Evolutionary conservation across 1,140 invertebrate genomes (phyloP).

Genomic region (Micrasema longulum): DNA sequence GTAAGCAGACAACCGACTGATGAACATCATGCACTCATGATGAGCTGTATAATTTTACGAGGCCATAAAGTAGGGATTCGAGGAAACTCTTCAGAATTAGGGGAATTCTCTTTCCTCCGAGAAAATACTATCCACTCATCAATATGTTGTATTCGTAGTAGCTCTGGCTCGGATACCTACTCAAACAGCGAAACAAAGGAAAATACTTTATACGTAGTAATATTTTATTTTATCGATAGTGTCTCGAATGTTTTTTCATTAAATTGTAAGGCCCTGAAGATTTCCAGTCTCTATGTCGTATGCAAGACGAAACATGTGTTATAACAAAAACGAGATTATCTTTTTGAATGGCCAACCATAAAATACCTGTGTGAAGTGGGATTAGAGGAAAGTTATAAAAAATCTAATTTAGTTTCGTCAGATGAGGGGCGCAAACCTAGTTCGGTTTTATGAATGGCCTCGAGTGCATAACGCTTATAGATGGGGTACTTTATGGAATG

Average conservation of each 20-base stretch:
- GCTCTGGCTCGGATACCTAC: too few species aligned
- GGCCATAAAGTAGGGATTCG: constrained; percentile 24
- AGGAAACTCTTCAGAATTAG: constrained; percentile 16
- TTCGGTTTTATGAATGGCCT: constrained; percentile 46
- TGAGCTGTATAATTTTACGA: constrained; percentile 38
- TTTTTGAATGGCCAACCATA: constrained; percentile 25
- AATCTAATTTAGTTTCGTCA: constrained; percentile 44
- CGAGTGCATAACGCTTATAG: constrained; percentile 44
- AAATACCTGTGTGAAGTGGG: constrained; percentile 40
- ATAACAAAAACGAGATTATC: constrained; percentile 26
- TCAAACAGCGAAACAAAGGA: too few species aligned
- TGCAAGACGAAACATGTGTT: constrained; percentile 17
- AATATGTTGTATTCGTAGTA: background rate
- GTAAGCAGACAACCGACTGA: background rate
- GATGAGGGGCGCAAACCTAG: constrained; percentile 18
- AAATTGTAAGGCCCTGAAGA: background rate
- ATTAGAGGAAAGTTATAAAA: constrained; percentile 40
- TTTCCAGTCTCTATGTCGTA: constrained; percentile 2
- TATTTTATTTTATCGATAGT: too few species aligned
- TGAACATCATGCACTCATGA: constrained; percentile 27
- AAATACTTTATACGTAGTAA: too few species aligned
- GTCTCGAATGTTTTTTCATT: too few species aligned
- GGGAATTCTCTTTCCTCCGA: constrained; percentile 23
- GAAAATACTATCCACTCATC: constrained; percentile 13
- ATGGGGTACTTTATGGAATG: constrained; percentile 44